phyloP scores from a whole-genome alignment of 1,140 invertebrate genomes.

The Carcinoscorpius rotundicauda region DNA sequence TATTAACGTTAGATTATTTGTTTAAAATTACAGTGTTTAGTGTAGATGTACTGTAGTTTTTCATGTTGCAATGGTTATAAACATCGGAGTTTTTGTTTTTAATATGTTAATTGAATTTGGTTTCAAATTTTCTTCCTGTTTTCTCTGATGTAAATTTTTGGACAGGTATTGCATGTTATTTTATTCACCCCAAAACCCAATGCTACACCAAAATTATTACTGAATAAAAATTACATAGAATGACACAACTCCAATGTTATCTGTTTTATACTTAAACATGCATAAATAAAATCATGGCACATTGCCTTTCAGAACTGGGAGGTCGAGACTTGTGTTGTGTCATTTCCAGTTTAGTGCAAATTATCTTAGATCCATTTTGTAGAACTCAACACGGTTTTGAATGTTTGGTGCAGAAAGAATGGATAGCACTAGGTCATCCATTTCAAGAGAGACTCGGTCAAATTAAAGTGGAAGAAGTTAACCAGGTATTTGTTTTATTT shows the following conservation, averaged over 20 bases:
- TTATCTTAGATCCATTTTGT: slow-evolving; percentile 71
- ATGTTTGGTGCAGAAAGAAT: slow-evolving; percentile 83
- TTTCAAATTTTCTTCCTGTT: too few species aligned
- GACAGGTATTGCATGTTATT: slow-evolving; percentile 7
- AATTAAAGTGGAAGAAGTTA: slow-evolving; percentile 33
- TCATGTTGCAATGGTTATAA: too few species aligned
- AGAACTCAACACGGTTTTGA: slow-evolving; percentile 78
- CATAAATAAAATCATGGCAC: neutral
- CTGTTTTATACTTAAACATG: neutral
- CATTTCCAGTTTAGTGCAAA: slow-evolving; percentile 71
- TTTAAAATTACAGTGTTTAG: too few species aligned
- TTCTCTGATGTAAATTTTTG: slow-evolving; percentile 5
- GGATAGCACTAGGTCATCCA: slow-evolving; percentile 80
- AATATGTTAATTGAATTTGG: too few species aligned
- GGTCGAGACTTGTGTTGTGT: slow-evolving; percentile 80
- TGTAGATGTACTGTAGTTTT: too few species aligned
- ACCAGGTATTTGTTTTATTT: slow-evolving; percentile 27
- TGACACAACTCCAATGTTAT: slow-evolving; percentile 9
- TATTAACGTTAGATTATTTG: too few species aligned
- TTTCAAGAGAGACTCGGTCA: slow-evolving; percentile 61
- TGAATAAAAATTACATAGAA: slow-evolving; percentile 4
- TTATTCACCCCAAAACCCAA: slow-evolving; percentile 12
- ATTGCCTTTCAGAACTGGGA: slow-evolving; percentile 42
- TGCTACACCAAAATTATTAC: neutral
- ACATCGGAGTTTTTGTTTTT: too few species aligned